phyloP scores from a whole-genome alignment of 2,888 invertebrate genomes.

The Tribolium freemani region DNA sequence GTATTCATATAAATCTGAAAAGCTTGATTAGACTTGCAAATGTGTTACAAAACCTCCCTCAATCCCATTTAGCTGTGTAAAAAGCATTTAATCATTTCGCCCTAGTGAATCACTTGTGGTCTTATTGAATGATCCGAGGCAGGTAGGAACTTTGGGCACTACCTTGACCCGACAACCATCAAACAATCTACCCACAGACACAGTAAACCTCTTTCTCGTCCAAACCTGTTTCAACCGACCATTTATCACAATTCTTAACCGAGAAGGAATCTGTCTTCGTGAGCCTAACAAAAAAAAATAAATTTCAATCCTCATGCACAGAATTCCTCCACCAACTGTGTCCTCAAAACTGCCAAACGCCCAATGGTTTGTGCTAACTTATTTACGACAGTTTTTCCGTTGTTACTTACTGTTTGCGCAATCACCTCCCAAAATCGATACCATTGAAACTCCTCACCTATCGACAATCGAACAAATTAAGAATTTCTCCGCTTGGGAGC shows the following conservation, averaged over 20 bases:
- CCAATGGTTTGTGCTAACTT: neutral
- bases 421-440: slow-evolving; percentile 31
- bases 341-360: neutral
- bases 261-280: slow-evolving; percentile 37
- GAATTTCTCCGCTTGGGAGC: slow-evolving; percentile 21
- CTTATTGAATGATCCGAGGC: slow-evolving; percentile 24
- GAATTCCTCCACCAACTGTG: neutral
- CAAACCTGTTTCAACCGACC: slow-evolving; percentile 43
- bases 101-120: slow-evolving; percentile 28
- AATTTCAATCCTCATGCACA: slow-evolving; percentile 12
- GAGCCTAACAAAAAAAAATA: slow-evolving; percentile 22
- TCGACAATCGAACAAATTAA: slow-evolving; percentile 26
- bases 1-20: slow-evolving; percentile 40
- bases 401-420: slow-evolving; percentile 27
- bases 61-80: slow-evolving; percentile 37
- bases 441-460: slow-evolving; percentile 19
- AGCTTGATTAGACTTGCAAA: slow-evolving; percentile 43
- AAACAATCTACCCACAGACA: slow-evolving; percentile 47
- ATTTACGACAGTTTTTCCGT: neutral
- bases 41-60: slow-evolving; percentile 33
- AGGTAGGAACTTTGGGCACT: slow-evolving; percentile 42
- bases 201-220: slow-evolving; percentile 46
- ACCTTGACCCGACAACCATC: slow-evolving; percentile 46
- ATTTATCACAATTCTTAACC: slow-evolving; percentile 41
- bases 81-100: slow-evolving; percentile 35